Evolutionary conservation across 1,140 invertebrate species (phyloP).

Genomic region (Physella acuta): DNA sequence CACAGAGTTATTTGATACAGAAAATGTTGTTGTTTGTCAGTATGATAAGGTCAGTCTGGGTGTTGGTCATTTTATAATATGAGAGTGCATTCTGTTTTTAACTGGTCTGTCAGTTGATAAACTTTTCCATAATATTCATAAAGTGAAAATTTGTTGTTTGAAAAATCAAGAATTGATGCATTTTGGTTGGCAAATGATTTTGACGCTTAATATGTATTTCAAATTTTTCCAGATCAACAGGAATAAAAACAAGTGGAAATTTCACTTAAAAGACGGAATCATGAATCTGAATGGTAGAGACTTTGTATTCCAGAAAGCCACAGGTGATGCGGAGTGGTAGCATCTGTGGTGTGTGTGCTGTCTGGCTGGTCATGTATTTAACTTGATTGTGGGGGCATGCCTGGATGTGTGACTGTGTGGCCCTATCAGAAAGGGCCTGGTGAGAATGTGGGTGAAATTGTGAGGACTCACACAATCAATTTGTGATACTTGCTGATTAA

Average conservation of each 20-base stretch:
- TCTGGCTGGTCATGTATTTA: background rate
- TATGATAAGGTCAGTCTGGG: slow-evolving; percentile 94
- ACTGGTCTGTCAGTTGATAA: too few species aligned
- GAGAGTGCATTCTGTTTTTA: too few species aligned
- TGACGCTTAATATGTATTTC: too few species aligned
- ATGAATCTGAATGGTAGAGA: slow-evolving; percentile 98
- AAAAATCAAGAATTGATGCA: background rate
- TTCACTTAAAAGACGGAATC: slow-evolving; percentile 98
- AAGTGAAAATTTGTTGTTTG: background rate
- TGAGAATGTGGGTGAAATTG: too few species aligned
- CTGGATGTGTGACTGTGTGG: background rate
- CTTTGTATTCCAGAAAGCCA: slow-evolving; percentile 98
- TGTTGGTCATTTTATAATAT: too few species aligned
- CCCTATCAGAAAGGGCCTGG: too few species aligned
- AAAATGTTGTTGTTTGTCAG: slow-evolving; percentile 98
- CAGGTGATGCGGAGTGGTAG: slow-evolving; percentile 97
- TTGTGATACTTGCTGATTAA: too few species aligned
- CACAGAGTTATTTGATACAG: slow-evolving; percentile 91
- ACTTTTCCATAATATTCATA: background rate
- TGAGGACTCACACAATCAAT: too few species aligned
- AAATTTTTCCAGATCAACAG: slow-evolving; percentile 80
- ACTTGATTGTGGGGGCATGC: background rate
- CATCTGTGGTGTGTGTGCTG: background rate
- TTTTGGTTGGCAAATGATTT: too few species aligned
- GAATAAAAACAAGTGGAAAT: slow-evolving; percentile 98